Conservation (phyloP, 1,140 invertebrate species). For the Leptinotarsa undecemlineata region DNA sequence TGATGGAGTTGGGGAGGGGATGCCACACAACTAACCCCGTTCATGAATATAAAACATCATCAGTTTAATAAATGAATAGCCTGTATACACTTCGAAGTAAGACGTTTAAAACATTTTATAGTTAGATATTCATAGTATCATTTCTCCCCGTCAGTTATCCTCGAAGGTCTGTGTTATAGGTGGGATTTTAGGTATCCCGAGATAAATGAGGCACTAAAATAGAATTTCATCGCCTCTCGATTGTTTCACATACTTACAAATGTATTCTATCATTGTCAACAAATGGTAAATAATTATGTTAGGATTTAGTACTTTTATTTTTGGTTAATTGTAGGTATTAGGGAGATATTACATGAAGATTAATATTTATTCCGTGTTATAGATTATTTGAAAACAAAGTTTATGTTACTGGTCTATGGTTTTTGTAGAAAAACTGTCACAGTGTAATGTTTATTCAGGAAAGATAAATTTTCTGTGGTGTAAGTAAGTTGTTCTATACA, state of each 20-base stretch:
- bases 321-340: conserved; percentile 7
- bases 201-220: conserved; percentile 19
- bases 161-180: conserved; percentile 7
- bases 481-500: no score
- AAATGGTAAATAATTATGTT: conserved; percentile 4
- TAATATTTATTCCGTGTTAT: not conserved
- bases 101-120: no score
- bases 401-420: no score
- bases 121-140: not conserved
- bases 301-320: conserved; percentile 7
- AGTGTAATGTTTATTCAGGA: no score
- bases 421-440: no score
- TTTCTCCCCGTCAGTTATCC: not conserved
- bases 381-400: conserved; percentile 6
- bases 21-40: no score
- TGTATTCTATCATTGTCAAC: conserved; percentile 14
- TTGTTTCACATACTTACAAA: conserved; percentile 18
- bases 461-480: no score
- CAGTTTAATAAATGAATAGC: no score
- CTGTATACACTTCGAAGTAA: no score
- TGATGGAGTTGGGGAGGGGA: no score
- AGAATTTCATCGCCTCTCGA: conserved; percentile 16
- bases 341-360: not conserved
- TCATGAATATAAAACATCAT: no score
- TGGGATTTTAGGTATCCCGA: conserved; percentile 13